These are phyloP conservation scores for Lagenorhynchus albirostris DNA, from an alignment of 2,113 vertebrate species.

Conservation along the genomic window DNA sequence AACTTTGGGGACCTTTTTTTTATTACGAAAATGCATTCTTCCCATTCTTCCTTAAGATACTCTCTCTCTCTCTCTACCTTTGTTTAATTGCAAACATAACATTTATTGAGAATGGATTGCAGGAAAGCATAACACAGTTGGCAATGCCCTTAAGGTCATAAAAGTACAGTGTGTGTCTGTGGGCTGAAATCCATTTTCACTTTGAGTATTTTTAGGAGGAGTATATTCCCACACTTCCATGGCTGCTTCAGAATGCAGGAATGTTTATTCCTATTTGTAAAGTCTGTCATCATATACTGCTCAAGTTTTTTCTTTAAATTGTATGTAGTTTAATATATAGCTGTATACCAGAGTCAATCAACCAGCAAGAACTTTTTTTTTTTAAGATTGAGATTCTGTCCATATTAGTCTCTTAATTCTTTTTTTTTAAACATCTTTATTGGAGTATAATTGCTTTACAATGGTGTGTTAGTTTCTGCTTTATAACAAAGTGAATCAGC, in stretches of 20 bases:
- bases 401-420: too few species aligned
- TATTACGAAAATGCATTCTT: not conserved
- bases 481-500: too few species aligned
- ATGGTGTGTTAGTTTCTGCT: too few species aligned
- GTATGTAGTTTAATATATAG: not conserved
- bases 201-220: not conserved
- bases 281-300: not conserved
- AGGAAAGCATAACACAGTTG: not conserved
- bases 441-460: too few species aligned
- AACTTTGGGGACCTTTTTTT: not conserved
- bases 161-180: not conserved
- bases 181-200: conserved; percentile 16
- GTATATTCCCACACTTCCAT: not conserved
- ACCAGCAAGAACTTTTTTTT: not conserved
- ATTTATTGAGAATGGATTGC: not conserved
- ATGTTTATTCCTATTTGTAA: not conserved
- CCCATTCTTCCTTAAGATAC: not conserved
- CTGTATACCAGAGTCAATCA: not conserved
- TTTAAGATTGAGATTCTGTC: too few species aligned
- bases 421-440: too few species aligned
- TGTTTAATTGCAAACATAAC: not conserved
- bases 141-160: not conserved
- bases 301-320: not conserved
- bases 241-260: not conserved
- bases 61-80: not conserved